Base-by-base conservation (phyloP, 2,888 invertebrate species). In the Apoda limacodes region DNA sequence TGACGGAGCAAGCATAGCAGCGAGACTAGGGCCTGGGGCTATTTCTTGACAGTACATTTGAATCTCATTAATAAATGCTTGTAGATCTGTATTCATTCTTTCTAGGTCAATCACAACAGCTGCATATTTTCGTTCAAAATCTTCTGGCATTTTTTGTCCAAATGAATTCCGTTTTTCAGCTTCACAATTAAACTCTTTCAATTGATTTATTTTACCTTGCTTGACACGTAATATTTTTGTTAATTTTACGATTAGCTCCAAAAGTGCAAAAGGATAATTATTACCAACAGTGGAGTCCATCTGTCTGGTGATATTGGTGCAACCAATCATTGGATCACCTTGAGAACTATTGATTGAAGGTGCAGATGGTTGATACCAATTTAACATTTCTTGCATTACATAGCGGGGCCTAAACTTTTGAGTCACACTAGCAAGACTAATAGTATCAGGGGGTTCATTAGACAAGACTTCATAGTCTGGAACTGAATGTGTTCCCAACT, bases 391-490 rank as follows among this genome's bases (percentile, higher is more conserved):
- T 39, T 86, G 85, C 41, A 82, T 64, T 10, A 85, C 81, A 52
- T 85, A 85, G 28, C 88, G 82, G 3, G 91, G 89, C 39, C 92
- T 84, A 50, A 90, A 90, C 53, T 90, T 90, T 52, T 90, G 89
- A 13, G 90, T 87, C 55, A 95, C 90, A 40, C 90, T 91, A 21
- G 90, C 87, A 22, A 96, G 81, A 28, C 92, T 89, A 51, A 97
- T 88, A 13, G 95, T 95, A 60, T 97, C 97, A 23, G 93, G 91
- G 23, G 90, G 88, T 50, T 95, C 95, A 65, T 94, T 94, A 2
- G 95, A 94, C 63, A 96, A 82, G 40, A 98, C 97, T 85, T 98
- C 98, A 76, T 90, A 95, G 74, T 98, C 98, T 12, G 95, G 95
- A 39, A 98, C 93, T 30, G 96, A 95, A 70, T 97, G 95, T 4